Base-by-base conservation (phyloP, 2,888 invertebrate genomes). In the Diaperis boleti region DNA sequence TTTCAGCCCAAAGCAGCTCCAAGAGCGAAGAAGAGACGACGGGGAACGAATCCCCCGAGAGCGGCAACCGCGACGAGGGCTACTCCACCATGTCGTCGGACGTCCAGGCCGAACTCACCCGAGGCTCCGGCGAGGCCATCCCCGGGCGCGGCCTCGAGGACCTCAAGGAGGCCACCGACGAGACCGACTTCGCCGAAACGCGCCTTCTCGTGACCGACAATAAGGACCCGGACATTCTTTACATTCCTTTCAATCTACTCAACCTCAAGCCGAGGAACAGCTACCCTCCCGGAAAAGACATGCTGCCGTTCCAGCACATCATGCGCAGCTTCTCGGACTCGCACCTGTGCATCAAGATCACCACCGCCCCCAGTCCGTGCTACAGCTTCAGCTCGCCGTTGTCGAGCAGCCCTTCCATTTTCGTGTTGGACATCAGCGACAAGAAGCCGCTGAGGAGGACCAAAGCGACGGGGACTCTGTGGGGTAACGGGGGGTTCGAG, bases 41-140 rank as follows among this genome's bases (percentile, higher is more conserved):
- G 1, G 90, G 89, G 8, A 89, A 88, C 68, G 90, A 91, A 77
- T 90, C 90, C 64, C 90, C 90, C 0, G 90, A 90, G 74, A 90
- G 90, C 72, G 90, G 90, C 35, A 90, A 90, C 69, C 86, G 91
- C 70, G 92, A 92, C 82, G 92, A 92, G 78, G 92, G 92, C 11
- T 92, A 92, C 80, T 92, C 92, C 62, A 92, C 92, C 2, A 92
- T 92, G 92, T 92, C 92, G 7, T 91, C 91, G 66, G 92, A 92
- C 76, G 90, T 91, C 0, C 91, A 92, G 79, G 89, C 89, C 0
- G 90, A 90, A 73, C 88, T 88, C 1, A 87, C 87, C 0, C 75
- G 83, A 31, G 74, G 76, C 22, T 86, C 86, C 39, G 81, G 81
- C 52, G 87, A 87, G 47, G 49, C 29, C 13, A 35, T 49, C 3